A percentile compares a stretch with the other conserved stretches of the same genome.
Evolutionary conservation across 2,113 vertebrate species (phyloP).

Genomic region (Pagrus major): DNA sequence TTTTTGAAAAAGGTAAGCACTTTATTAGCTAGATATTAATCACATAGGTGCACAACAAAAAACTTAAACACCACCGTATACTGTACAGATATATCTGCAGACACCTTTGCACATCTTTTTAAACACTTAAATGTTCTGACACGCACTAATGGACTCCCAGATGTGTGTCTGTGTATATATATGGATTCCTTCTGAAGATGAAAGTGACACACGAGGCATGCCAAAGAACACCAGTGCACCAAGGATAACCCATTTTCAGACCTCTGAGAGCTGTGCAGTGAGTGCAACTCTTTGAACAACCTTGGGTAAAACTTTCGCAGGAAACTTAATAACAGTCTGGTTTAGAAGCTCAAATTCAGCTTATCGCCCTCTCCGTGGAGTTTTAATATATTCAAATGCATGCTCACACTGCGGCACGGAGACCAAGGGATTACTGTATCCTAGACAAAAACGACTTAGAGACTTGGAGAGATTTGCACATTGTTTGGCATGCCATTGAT

Average conservation of each 20-base stretch:
- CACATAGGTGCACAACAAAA: background rate
- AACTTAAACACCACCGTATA: too few species aligned
- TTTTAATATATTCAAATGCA: conserved; percentile 73
- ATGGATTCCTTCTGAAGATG: conserved; percentile 34
- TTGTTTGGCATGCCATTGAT: conserved; percentile 54
- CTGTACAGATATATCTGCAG: background rate
- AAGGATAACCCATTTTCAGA: conserved; percentile 31
- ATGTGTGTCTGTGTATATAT: too few species aligned
- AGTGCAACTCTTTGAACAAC: conserved; percentile 64
- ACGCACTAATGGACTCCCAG: background rate
- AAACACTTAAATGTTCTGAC: background rate
- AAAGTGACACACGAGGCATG: conserved; percentile 25
- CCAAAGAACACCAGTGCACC: conserved; percentile 9
- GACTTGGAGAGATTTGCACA: conserved; percentile 60
- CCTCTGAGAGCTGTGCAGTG: conserved; percentile 23
- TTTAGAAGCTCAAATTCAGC: conserved; percentile 56
- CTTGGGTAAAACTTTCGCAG: conserved; percentile 58
- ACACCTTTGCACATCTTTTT: background rate
- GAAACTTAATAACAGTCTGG: conserved; percentile 55
- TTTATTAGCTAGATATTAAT: background rate
- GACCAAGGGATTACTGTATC: conserved; percentile 69
- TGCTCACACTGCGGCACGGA: conserved; percentile 66
- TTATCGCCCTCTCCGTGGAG: conserved; percentile 50
- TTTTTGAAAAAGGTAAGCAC: background rate
- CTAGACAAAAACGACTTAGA: conserved; percentile 64